Evolutionary conservation across 2,888 invertebrate species (phyloP).

Genomic region (Nematopogon swammerdamellus): DNA sequence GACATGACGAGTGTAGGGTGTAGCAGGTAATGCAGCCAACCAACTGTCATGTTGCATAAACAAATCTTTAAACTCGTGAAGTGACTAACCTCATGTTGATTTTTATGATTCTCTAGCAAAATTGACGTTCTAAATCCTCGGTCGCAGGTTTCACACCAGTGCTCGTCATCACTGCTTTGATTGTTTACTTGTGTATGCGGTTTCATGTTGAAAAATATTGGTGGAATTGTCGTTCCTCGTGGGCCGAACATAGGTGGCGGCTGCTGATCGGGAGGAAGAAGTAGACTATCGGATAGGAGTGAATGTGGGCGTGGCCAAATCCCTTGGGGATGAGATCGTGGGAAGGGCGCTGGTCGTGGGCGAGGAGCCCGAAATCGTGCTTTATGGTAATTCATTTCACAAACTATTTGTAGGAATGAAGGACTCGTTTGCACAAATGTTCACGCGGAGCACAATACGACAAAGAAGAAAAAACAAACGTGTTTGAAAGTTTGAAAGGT

Average conservation of each 20-base stretch:
- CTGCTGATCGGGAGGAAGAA: slow-evolving; percentile 24
- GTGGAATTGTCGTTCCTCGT: slow-evolving; percentile 27
- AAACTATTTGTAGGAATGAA: too few relatives aligned
- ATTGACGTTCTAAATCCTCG: slow-evolving; percentile 62
- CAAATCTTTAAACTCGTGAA: neutral
- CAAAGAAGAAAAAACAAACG: too few relatives aligned
- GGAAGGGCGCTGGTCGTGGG: too few relatives aligned
- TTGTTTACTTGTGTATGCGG: slow-evolving; percentile 8
- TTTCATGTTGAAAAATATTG: slow-evolving; percentile 13
- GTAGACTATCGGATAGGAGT: slow-evolving; percentile 22
- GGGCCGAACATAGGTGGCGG: slow-evolving; percentile 35
- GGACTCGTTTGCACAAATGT: too few relatives aligned
- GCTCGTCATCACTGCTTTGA: slow-evolving; percentile 17
- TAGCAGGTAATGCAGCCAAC: too few relatives aligned
- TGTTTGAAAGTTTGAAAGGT: too few relatives aligned
- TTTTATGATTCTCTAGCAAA: slow-evolving; percentile 62
- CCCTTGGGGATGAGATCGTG: too few relatives aligned
- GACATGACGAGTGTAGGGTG: too few relatives aligned
- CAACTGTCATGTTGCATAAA: too few relatives aligned
- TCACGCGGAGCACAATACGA: too few relatives aligned
- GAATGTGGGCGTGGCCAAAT: neutral
- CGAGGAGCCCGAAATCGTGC: too few relatives aligned
- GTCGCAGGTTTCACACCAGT: slow-evolving; percentile 80
- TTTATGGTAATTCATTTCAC: too few relatives aligned
- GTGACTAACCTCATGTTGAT: slow-evolving; percentile 61